Conservation (phyloP, 1,140 invertebrate species). For the Drosophila subpulchrella region DNA sequence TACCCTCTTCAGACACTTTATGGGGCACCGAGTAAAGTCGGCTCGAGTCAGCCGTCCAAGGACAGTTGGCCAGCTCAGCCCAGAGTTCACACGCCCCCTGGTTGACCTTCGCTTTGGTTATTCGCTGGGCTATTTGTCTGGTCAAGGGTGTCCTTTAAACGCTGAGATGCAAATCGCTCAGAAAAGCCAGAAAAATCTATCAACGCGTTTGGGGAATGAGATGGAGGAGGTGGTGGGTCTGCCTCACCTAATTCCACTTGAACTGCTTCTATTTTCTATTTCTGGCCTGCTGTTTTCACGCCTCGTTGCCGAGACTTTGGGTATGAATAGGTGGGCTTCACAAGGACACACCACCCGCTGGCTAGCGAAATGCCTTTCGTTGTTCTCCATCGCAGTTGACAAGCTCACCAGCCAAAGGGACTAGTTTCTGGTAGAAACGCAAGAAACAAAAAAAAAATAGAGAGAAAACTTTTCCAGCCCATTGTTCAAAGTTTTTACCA, state of each 20-base stretch:
- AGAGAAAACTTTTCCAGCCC: slow-evolving; percentile 63
- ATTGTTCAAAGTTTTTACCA: slow-evolving; percentile 73
- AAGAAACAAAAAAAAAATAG: neutral
- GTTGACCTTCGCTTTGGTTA: slow-evolving; percentile 28
- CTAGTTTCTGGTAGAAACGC: slow-evolving; percentile 52
- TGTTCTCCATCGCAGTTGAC: slow-evolving; percentile 73
- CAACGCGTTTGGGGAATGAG: slow-evolving; percentile 2
- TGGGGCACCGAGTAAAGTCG: slow-evolving; percentile 25
- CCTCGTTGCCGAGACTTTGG: slow-evolving; percentile 46
- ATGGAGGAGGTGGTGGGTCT: neutral
- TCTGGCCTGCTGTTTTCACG: slow-evolving; percentile 57
- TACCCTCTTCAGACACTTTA: slow-evolving; percentile 69
- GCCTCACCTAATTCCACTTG: slow-evolving; percentile 18
- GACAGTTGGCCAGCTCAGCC: slow-evolving; percentile 25
- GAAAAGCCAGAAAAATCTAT: slow-evolving; percentile 31
- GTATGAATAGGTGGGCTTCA: slow-evolving; percentile 1
- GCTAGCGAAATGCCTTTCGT: slow-evolving; percentile 59
- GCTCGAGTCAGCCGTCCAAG: slow-evolving; percentile 46
- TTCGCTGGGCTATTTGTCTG: slow-evolving; percentile 33
- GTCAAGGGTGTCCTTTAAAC: slow-evolving; percentile 40
- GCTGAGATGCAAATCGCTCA: slow-evolving; percentile 50
- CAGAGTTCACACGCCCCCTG: slow-evolving; percentile 13
- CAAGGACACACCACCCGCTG: slow-evolving; percentile 56
- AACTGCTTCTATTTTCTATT: slow-evolving; percentile 38
- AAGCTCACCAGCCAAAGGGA: slow-evolving; percentile 57